phyloP scores from a whole-genome alignment of 2,113 vertebrate species.

The Perognathus longimembris region DNA sequence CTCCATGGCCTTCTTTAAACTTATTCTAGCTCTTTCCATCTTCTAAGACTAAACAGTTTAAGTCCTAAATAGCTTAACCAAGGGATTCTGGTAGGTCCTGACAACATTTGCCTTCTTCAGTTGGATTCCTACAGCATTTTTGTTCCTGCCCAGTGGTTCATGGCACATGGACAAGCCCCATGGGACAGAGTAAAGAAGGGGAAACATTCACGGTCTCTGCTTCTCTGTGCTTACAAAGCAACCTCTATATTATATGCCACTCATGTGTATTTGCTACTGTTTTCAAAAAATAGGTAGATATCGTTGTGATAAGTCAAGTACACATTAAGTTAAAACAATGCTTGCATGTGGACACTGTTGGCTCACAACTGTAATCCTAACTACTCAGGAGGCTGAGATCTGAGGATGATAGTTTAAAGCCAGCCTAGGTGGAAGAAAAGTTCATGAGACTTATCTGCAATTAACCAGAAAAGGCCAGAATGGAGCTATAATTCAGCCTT shows the following conservation, averaged over 20 bases:
- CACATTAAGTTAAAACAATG: background rate
- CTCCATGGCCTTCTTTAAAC: background rate
- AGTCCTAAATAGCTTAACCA: background rate
- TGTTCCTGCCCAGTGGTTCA: background rate
- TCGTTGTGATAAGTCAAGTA: background rate
- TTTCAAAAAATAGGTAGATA: slow-evolving; percentile 41
- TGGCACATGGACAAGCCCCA: background rate
- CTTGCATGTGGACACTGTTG: too few relatives aligned
- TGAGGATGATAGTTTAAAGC: too few relatives aligned
- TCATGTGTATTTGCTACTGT: background rate
- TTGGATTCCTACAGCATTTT: background rate
- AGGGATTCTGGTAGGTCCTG: background rate
- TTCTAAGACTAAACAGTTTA: background rate
- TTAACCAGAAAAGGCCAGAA: too few relatives aligned
- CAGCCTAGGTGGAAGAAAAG: too few relatives aligned
- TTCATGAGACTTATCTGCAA: too few relatives aligned
- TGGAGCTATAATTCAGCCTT: too few relatives aligned
- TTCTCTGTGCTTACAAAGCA: background rate
- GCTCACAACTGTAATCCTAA: too few relatives aligned
- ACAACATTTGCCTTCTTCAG: background rate
- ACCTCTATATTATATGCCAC: background rate
- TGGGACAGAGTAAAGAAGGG: too few relatives aligned
- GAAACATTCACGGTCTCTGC: background rate
- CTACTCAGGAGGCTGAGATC: too few relatives aligned
- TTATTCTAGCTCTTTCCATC: background rate